Evolutionary conservation across 2,113 vertebrate genomes (phyloP).

Genomic region (Pogona vitticeps): DNA sequence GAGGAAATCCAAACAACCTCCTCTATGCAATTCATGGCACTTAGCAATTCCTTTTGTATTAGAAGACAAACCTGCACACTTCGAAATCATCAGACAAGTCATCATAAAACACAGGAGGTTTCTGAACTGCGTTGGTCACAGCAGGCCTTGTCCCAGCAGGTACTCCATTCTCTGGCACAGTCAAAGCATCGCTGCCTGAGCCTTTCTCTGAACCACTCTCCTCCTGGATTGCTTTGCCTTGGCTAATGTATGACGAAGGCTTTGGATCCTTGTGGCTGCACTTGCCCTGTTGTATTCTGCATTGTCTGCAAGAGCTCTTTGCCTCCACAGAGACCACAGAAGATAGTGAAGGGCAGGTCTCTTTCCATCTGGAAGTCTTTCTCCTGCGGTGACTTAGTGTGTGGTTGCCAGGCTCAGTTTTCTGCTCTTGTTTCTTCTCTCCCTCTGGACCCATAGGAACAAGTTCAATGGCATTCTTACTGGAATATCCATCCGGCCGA

Average conservation of each 20-base stretch:
- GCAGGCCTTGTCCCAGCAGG: slow-evolving; percentile 35
- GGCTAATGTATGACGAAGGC: slow-evolving; percentile 62
- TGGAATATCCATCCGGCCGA: slow-evolving; percentile 56
- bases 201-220: slow-evolving; percentile 75
- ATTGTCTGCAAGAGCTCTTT: slow-evolving; percentile 56
- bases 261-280: slow-evolving; percentile 34
- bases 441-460: slow-evolving; percentile 70
- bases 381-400: slow-evolving; percentile 64
- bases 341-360: slow-evolving; percentile 43
- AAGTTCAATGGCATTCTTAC: slow-evolving; percentile 72
- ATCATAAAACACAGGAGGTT: slow-evolving; percentile 68
- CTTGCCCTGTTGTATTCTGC: slow-evolving; percentile 56
- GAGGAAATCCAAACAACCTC: not conserved
- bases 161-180: slow-evolving; percentile 46
- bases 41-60: slow-evolving; percentile 29
- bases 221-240: slow-evolving; percentile 67
- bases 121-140: slow-evolving; percentile 48
- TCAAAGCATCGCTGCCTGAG: slow-evolving; percentile 69
- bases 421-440: slow-evolving; percentile 59
- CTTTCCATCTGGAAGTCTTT: slow-evolving; percentile 60
- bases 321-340: slow-evolving; percentile 60
- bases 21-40: not conserved
- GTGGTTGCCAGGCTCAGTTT: slow-evolving; percentile 42
- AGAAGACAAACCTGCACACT: slow-evolving; percentile 91
- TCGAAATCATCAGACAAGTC: slow-evolving; percentile 83